Base-by-base conservation (phyloP, 2,888 invertebrate genomes). In the Apamea anceps region DNA sequence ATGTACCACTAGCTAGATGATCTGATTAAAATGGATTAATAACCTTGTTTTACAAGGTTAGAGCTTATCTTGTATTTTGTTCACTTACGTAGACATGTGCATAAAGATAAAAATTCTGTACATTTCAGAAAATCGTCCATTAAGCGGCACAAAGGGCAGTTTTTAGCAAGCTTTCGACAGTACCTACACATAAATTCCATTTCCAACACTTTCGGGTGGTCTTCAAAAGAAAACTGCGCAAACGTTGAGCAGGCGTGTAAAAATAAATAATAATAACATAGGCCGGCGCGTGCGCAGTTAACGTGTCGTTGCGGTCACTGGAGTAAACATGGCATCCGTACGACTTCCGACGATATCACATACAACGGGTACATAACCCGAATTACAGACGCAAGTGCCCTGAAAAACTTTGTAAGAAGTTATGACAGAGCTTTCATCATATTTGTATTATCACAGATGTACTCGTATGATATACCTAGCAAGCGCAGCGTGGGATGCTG, bases 211-310 rank as follows among this genome's bases (percentile, higher is more conserved):
- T 91, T 95, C 93, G 95, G 96, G 95, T 96, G 96, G 95, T 95
- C 95, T 92, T 90, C 91, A 82, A 92, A 87, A 93, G 92, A 93
- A 94, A 92, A 89, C 88, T 85, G 85, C 85, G 88, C 87, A 86
- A 84, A 84, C 87, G 89, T 87, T 80, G 87, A 86, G 82, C 90
- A 87, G 91, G 80, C 87, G 91, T 94, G 79, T 89, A 95, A 95
- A 96, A 96, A 96, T 96, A 96, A 95, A 96, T 95, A 94, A 95
- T 96, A 94, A 95, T 94, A 95, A 94, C 94, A 92, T 87, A 88
- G 89, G 89, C 91, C 88, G 80, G 92, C 93, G 93, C 93, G 87
- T 85, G 92, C 92, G 92, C 92, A 88, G 89, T 90, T 81, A 87
- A 88, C 89, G 88, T 91, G 91, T 80, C 90, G 93, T 94, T 95